phyloP scores from a whole-genome alignment of 2,113 vertebrate species.

The Apaloderma vittatum region DNA sequence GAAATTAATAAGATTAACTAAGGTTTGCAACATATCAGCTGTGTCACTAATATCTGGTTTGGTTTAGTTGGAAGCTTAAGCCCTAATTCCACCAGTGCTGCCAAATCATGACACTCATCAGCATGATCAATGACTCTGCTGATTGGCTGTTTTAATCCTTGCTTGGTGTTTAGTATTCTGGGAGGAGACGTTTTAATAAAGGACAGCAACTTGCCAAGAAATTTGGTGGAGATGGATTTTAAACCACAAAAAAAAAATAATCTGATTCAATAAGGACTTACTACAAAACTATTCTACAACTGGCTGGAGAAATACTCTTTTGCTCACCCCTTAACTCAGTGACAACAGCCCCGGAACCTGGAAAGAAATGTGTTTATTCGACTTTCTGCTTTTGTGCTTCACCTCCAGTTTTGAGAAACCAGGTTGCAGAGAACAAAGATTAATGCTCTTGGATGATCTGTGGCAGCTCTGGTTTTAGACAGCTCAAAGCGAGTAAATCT shows the following conservation, averaged over 20 bases:
- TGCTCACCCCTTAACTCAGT: neutral
- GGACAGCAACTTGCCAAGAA: neutral
- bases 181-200: neutral
- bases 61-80: constrained; percentile 7
- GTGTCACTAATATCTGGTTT: neutral
- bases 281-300: neutral
- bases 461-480: constrained; percentile 4
- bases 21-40: neutral
- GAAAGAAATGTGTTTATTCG: neutral
- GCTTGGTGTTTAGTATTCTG: neutral
- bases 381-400: neutral
- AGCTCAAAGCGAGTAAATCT: constrained; percentile 40
- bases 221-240: neutral
- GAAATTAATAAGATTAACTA: constrained; percentile 31
- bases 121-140: neutral
- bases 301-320: neutral
- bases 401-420: constrained; percentile 33
- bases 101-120: neutral
- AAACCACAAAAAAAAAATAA: neutral
- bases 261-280: neutral
- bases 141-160: neutral
- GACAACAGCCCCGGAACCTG: neutral
- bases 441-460: constrained; percentile 33
- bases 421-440: constrained; percentile 18
- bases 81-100: neutral